phyloP scores from a whole-genome alignment of 2,797 vertebrate genomes.

The Protonibea diacanthus region DNA sequence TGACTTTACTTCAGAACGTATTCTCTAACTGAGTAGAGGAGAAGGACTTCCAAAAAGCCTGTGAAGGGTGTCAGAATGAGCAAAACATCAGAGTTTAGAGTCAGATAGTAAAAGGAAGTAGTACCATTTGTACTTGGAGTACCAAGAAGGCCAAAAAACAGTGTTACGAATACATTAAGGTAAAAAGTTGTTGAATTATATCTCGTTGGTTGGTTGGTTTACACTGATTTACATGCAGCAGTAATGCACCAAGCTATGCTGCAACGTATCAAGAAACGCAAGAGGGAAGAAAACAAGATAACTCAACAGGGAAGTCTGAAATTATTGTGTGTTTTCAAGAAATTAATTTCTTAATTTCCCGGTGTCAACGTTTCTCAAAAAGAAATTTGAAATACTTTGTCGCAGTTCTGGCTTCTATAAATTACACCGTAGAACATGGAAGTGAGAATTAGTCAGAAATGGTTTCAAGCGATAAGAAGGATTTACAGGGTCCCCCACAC shows the following conservation, averaged over 20 bases:
- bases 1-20: slow-evolving; percentile 60
- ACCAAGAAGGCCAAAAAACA: background rate
- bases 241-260: background rate
- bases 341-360: background rate
- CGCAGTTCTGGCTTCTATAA: background rate
- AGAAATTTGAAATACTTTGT: background rate
- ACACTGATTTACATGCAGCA: background rate
- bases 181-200: background rate
- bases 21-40: slow-evolving; percentile 29
- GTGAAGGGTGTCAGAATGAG: slow-evolving; percentile 27
- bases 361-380: background rate
- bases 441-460: slow-evolving; percentile 13
- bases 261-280: background rate
- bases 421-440: slow-evolving; percentile 5
- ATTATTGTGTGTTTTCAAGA: too few species aligned
- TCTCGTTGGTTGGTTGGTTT: background rate
- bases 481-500: background rate
- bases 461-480: slow-evolving; percentile 21
- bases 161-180: background rate
- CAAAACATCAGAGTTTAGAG: slow-evolving; percentile 27
- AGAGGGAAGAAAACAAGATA: background rate
- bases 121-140: background rate
- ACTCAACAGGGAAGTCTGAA: background rate
- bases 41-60: slow-evolving; percentile 34
- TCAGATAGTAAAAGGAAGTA: slow-evolving; percentile 30